Conservation (phyloP, 1,140 invertebrate genomes). For the Aphidius ervi region DNA sequence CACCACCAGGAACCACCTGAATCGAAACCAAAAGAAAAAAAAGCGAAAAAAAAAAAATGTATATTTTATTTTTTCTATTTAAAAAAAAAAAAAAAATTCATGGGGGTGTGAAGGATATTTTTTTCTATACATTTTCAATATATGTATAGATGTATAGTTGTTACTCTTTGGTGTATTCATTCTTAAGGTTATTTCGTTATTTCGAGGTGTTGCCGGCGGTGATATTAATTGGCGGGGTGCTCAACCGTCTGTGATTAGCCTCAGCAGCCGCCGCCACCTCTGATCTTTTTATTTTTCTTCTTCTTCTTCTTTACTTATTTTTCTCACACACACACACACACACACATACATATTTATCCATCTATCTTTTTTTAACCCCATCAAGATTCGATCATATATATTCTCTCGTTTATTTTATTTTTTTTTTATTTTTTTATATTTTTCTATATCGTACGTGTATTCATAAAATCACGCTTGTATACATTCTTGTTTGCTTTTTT, state of each 20-base stretch:
- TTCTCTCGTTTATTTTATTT: conserved; percentile 17
- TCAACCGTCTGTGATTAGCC: conserved; percentile 45
- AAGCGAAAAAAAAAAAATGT: too few species aligned
- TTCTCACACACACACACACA: neutral
- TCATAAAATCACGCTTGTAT: too few species aligned
- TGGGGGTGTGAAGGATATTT: too few species aligned
- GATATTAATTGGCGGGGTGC: conserved; percentile 47
- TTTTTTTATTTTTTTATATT: too few species aligned
- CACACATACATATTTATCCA: neutral
- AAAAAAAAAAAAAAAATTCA: too few species aligned
- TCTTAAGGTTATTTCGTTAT: neutral
- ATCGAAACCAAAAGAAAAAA: too few species aligned
- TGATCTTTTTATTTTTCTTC: conserved; percentile 26
- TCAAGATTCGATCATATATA: conserved; percentile 26
- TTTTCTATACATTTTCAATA: too few species aligned
- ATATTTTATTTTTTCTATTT: too few species aligned
- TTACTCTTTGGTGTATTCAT: conserved; percentile 11
- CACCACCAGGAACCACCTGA: too few species aligned
- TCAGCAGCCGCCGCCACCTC: conserved; percentile 40
- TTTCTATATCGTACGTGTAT: too few species aligned
- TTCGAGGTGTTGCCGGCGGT: conserved; percentile 44
- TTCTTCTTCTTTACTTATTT: neutral
- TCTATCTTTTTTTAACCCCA: neutral
- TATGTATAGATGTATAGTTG: conserved; percentile 3
- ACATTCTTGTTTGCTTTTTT: too few species aligned